Evolutionary conservation across 2,888 invertebrate genomes (phyloP), one percentile per base, ranked within the genome.

Genomic region (Rhingia rostrata): DNA sequence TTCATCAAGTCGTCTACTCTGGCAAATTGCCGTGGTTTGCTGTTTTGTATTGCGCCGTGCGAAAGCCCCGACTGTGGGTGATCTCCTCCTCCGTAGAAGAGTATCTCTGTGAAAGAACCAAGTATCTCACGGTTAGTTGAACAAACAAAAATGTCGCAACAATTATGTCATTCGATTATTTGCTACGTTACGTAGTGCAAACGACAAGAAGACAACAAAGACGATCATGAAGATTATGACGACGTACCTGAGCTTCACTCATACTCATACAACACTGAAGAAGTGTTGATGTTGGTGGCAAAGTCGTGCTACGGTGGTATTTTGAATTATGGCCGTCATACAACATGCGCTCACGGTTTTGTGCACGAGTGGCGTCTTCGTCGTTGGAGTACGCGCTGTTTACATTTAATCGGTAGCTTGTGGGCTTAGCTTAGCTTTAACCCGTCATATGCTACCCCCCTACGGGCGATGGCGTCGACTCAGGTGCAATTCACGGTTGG

Each of bases 151-250:
- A 63, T 81, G 67, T 81, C 69, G 69, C 63, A 81, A 81, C 75
- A 75, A 81, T 75, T 75, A 75, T 81, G 80, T 81, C 80, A 74
- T 69, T 81, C 58, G 67, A 69, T 69, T 77, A 69, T 67, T 61
- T 75, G 58, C 53, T 77, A 61, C 45, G 60, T 61, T 61, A 54
- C 32, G 14, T 45, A 51, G 53, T 43, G 67, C 32, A 30, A 75
- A 51, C 39, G 37, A 41, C 61, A 69, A 61, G 67, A 67, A 4
- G 45, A 39, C 10, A 35, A 32, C 45, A 14, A 39, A 3, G 58
- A 10, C 22, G 22, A 22, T 22, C 22, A 22, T 22, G 22, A 22
- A 22, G 22, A 22, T 22, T 22, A 22, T 14, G 49, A 14, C 49
- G 14, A n/a, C 10, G 63, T 64, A 14, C 22, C 37, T 53, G 35